phyloP scores from a whole-genome alignment of 2,888 invertebrate genomes.

The Spialia ferax region DNA sequence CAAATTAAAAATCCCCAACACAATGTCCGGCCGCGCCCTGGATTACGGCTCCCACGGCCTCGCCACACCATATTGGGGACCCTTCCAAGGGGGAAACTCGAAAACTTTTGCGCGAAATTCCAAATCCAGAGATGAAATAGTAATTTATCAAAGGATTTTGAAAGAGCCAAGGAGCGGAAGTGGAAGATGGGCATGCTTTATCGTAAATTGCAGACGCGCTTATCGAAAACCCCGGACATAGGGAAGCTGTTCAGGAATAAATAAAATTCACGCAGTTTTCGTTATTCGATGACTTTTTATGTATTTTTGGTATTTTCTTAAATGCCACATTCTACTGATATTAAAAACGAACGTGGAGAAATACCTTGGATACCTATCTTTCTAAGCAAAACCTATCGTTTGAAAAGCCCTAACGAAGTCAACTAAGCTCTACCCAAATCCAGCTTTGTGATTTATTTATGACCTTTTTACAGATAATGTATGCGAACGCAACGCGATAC shows the following conservation, averaged over 20 bases:
- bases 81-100: slow-evolving; percentile 65
- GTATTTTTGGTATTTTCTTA: no score
- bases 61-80: slow-evolving; percentile 35
- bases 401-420: neutral
- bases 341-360: no score
- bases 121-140: slow-evolving; percentile 82
- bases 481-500: slow-evolving; percentile 64
- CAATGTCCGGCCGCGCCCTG: slow-evolving; percentile 68
- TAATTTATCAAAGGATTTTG: slow-evolving; percentile 86
- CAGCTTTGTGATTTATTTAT: slow-evolving; percentile 55
- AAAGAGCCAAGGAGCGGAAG: slow-evolving; percentile 71
- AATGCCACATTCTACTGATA: no score
- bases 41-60: slow-evolving; percentile 72
- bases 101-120: slow-evolving; percentile 71
- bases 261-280: slow-evolving; percentile 28
- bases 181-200: slow-evolving; percentile 72
- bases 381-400: neutral
- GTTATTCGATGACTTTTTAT: neutral
- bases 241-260: slow-evolving; percentile 24
- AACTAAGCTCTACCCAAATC: neutral
- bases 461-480: slow-evolving; percentile 67
- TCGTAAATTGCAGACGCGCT: slow-evolving; percentile 67
- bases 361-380: no score
- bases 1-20: slow-evolving; percentile 82
- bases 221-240: slow-evolving; percentile 54